Conservation (phyloP, 1,140 invertebrate species). For the Macrocentrus cingulum region DNA sequence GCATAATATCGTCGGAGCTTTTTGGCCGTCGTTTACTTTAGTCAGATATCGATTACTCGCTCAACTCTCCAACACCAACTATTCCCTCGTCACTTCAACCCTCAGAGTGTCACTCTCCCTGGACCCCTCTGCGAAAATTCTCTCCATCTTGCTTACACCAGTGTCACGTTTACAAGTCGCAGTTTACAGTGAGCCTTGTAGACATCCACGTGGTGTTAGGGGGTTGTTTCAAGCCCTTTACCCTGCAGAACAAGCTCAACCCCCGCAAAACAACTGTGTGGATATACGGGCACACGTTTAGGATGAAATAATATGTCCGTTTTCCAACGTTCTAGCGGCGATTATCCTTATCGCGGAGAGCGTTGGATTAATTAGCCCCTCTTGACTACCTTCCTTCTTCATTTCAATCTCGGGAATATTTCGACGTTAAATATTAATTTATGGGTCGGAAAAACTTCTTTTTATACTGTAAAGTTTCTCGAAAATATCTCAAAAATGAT, state of each 20-base stretch:
- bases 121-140: conserved; percentile 37
- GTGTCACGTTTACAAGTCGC: conserved; percentile 50
- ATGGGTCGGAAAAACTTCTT: too few species aligned
- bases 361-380: conserved; percentile 15
- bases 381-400: background rate
- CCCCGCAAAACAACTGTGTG: too few species aligned
- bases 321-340: conserved; percentile 3
- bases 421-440: too few species aligned
- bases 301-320: conserved; percentile 11
- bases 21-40: conserved; percentile 58
- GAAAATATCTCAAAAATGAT: too few species aligned
- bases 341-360: conserved; percentile 14
- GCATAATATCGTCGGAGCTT: too few species aligned
- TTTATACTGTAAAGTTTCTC: too few species aligned
- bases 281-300: too few species aligned
- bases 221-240: background rate
- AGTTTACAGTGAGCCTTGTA: conserved; percentile 41
- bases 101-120: background rate
- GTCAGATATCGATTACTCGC: conserved; percentile 58
- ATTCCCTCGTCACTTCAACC: conserved; percentile 25
- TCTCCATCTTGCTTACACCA: conserved; percentile 25
- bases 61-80: conserved; percentile 50
- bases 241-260: background rate
- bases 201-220: background rate
- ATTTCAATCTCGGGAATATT: background rate